Conservation (phyloP, 1,140 invertebrate species). For the Octopus sinensis region DNA sequence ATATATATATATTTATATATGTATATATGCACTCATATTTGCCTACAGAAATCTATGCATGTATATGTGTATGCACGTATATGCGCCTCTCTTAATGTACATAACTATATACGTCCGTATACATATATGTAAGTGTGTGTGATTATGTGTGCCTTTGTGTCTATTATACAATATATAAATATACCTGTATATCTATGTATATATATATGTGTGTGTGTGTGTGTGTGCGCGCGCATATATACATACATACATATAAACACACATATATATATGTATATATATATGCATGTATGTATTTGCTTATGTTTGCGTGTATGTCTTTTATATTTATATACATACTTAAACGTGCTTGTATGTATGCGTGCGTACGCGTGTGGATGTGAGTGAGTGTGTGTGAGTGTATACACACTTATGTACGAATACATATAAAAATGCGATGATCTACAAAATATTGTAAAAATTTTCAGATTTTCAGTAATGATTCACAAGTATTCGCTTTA, state of each 20-base stretch:
- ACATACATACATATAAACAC: background rate
- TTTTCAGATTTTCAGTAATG: too few relatives aligned
- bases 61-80: background rate
- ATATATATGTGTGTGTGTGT: background rate
- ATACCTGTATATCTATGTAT: background rate
- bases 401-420: background rate
- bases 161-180: background rate
- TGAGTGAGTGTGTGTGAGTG: slow-evolving; percentile 12
- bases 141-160: background rate
- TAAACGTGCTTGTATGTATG: background rate
- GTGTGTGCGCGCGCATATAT: background rate
- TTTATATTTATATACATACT: background rate
- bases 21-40: background rate
- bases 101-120: background rate
- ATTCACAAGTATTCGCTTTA: too few relatives aligned
- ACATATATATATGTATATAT: background rate
- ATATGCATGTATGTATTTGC: background rate
- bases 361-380: background rate
- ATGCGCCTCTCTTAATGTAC: background rate
- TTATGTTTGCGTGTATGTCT: background rate
- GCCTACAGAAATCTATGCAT: background rate
- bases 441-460: too few relatives aligned
- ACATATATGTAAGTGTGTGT: background rate
- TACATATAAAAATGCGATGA: background rate
- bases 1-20: background rate